Base-by-base conservation (phyloP, 2,888 invertebrate species). In the Hecatera dysodea region DNA sequence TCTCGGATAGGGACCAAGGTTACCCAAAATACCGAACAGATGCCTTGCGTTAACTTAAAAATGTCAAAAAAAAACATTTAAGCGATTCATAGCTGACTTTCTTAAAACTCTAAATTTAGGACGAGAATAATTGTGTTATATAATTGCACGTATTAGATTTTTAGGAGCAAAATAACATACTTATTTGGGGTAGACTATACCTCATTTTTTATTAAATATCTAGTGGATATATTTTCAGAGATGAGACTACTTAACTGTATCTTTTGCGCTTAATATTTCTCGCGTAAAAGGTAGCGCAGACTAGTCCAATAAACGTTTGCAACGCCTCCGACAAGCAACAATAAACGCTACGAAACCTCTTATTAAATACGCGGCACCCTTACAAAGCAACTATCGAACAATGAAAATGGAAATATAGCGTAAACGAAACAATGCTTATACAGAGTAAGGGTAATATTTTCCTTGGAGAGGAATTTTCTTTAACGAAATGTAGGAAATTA, bases 401-500 rank as follows among this genome's bases (percentile, higher is more conserved):
- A 89, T 87, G 86, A 87, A 88, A 90, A 87, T 86, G 82, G 88
- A 90, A 81, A 88, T 87, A 86, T 83, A 87, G 80, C 83, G 83
- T 77, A 82, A 88, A 90, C 87, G 87, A 90, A 92, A 91, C 90
- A 91, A 91, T 88, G 81, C 75, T 84, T 82, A 84, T 85, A 83
- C 81, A 75, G 80, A 86, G 86, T 87, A 87, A 85, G 87, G 87
- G 85, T 87, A 91, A 93, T 93, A 92, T 93, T 93, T 93, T 91
- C 91, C 90, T 91, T 88, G 90, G 90, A 92, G 92, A 92, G 90
- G 90, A 92, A 90, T 92, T 93, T 93, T 89, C 92, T 92, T 90
- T 92, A 91, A 90, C 91, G 90, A 90, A 92, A 93, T 91, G 92
- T 91, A 92, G 93, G 92, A 94, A 94, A 95, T 95, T 94, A 95